A percentile compares a stretch with the other conserved stretches of the same genome.
Evolutionary conservation across 2,888 invertebrate genomes (phyloP).

Genomic region (Drosophila basisetae): DNA sequence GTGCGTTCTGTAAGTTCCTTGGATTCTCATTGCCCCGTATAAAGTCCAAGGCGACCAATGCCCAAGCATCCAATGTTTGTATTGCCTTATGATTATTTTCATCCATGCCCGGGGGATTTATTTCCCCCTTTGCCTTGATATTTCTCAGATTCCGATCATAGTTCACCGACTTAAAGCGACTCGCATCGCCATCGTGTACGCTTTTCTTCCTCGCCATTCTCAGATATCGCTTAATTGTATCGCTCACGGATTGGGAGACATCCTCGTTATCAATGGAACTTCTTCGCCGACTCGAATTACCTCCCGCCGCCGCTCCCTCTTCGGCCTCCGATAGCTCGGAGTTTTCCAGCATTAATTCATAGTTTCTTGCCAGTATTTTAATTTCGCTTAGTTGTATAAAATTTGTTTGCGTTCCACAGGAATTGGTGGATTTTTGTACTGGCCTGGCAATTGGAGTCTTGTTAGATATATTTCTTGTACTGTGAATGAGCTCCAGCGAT

Average conservation of each 20-base stretch:
- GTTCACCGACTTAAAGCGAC: slow-evolving; percentile 94
- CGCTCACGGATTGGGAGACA: slow-evolving; percentile 94
- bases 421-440: slow-evolving; percentile 49
- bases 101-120: slow-evolving; percentile 91
- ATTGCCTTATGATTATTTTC: slow-evolving; percentile 91
- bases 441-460: background rate
- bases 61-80: slow-evolving; percentile 92
- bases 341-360: slow-evolving; percentile 65
- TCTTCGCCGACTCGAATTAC: slow-evolving; percentile 86
- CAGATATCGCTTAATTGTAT: slow-evolving; percentile 93
- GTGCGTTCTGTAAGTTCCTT: slow-evolving; percentile 70
- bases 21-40: slow-evolving; percentile 83
- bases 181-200: slow-evolving; percentile 89
- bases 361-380: slow-evolving; percentile 78
- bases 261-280: slow-evolving; percentile 94
- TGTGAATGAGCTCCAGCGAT: slow-evolving; percentile 38
- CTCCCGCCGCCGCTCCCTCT: slow-evolving; percentile 66
- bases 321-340: slow-evolving; percentile 71
- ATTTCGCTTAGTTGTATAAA: slow-evolving; percentile 82
- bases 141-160: slow-evolving; percentile 94
- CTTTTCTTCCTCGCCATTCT: slow-evolving; percentile 95
- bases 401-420: slow-evolving; percentile 81
- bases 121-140: slow-evolving; percentile 92
- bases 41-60: slow-evolving; percentile 86
- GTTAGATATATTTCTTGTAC: background rate